Conservation (phyloP, 2,113 vertebrate species). For the Galbula dea region DNA sequence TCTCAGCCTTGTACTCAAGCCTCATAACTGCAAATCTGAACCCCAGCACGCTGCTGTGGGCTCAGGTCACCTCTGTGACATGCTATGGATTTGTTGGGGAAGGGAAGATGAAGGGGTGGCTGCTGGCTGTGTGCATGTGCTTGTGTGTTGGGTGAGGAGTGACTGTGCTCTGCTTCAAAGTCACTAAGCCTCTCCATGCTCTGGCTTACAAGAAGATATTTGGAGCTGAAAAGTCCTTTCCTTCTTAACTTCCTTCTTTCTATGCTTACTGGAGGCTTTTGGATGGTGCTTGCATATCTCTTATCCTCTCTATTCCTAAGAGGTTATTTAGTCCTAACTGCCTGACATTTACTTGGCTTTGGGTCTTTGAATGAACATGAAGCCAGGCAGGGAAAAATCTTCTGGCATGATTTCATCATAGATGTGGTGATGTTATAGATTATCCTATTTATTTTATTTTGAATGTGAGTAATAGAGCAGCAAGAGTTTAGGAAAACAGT, state of each 20-base stretch:
- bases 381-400: neutral
- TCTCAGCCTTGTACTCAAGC: neutral
- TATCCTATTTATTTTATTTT: neutral
- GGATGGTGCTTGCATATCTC: neutral
- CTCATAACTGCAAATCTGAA: neutral
- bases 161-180: neutral
- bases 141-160: neutral
- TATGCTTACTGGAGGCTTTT: neutral
- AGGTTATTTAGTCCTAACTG: neutral
- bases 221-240: neutral
- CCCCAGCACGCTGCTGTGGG: rapidly evolving
- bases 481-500: neutral
- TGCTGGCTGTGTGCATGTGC: rapidly evolving
- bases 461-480: neutral
- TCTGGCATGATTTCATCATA: neutral
- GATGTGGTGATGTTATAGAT: neutral
- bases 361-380: neutral
- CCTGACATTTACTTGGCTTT: neutral
- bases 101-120: neutral
- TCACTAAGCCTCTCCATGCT: neutral
- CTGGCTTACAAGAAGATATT: neutral
- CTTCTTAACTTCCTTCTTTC: neutral
- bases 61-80: neutral
- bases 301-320: neutral
- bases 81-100: neutral